Evolutionary conservation across 1,140 invertebrate genomes (phyloP).

Genomic region (Drusus annulatus): DNA sequence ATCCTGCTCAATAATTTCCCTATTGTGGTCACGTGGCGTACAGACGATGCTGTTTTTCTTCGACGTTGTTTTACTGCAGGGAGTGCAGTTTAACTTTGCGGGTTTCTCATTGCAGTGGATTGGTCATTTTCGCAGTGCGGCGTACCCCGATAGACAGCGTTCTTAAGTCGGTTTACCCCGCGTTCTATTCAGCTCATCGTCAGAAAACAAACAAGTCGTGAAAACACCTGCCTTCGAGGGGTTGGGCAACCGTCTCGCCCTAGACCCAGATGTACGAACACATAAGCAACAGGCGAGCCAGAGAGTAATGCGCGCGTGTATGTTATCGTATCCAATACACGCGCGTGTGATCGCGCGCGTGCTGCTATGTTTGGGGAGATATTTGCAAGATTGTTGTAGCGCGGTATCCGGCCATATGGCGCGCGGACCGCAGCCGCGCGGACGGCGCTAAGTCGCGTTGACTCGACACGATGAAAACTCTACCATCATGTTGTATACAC

Average conservation of each 20-base stretch:
- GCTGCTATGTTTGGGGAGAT: not conserved
- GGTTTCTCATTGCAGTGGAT: no score
- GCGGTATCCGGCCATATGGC: constrained; percentile 2
- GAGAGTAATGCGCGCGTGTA: no score
- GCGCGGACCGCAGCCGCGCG: not conserved
- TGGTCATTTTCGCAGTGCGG: no score
- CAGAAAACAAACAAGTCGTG: constrained; percentile 5
- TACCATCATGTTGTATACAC: no score
- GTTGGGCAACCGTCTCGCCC: constrained; percentile 15
- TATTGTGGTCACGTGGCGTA: no score
- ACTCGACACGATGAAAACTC: no score
- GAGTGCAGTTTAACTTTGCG: no score
- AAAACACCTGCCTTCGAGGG: not conserved
- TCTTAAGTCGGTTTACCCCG: not conserved
- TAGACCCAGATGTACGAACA: not conserved
- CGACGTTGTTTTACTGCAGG: no score
- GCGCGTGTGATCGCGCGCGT: not conserved
- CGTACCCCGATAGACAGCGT: no score
- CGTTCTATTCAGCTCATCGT: not conserved
- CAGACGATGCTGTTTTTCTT: no score
- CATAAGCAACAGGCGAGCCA: not conserved
- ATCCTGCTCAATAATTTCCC: no score
- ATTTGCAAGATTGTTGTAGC: constrained; percentile 19
- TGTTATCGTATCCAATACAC: no score
- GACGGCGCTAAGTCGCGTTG: not conserved